Base-by-base conservation (phyloP, 2,888 invertebrate genomes). In the Polyommatus iphigenia region DNA sequence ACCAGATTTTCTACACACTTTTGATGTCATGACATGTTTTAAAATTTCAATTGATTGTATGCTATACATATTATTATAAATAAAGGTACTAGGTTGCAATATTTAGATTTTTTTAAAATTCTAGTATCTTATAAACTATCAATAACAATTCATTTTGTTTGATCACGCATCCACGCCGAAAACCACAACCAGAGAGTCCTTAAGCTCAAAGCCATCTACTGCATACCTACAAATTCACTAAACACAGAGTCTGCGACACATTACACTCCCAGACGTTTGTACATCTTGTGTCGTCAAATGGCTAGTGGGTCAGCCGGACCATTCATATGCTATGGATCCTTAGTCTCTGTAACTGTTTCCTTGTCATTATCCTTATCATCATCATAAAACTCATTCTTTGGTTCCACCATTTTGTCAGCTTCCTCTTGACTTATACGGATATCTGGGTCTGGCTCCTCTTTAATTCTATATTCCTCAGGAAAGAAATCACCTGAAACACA, bases 281-380 rank as follows among this genome's bases (percentile, higher is more conserved):
- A 80, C 10, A 72, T 77, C 81, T 84, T 83, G 80, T 84, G 84
- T 59, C 87, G 87, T 91, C 90, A 91, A 79, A 88, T 89, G 83
- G 89, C 88, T 81, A 88, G 86, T 77, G 88, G 89, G 82, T 88
- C 89, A 75, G 85, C 83, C 83, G 85, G 85, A 80, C 85, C 85
- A 81, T 83, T 85, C 82, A 87, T 87, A 94, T 90, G 91, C 91
- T 91, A 92, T 89, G 91, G 87, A 13, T 91, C 92, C 85, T 91
- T 91, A 5, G 81, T 90, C 81, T 94, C 93, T 0, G 85, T 81
- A 0, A 94, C 91, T 1, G 90, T 87, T 81, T 96, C 95, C 88
- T 96, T 97, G 84, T 98, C 98, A 83, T 98, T 97, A 90, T 98
- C 98, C 82, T 97, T 97, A 77, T 98, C 98, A 1, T 98, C 98